phyloP scores from a whole-genome alignment of 2,113 vertebrate species.

The crab-eating macaque (Macaca fascicularis) region DNA sequence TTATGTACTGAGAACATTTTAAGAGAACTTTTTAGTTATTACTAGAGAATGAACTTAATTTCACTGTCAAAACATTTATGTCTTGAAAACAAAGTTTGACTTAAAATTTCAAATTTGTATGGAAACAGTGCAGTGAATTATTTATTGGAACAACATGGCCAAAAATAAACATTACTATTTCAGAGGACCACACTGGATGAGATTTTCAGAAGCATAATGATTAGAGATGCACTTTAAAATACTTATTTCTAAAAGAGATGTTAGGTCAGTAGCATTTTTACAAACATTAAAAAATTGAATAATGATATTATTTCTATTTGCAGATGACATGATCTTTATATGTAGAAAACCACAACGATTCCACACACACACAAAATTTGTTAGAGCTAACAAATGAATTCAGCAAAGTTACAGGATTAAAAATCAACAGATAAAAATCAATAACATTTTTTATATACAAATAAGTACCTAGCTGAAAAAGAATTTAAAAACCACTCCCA shows the following conservation, averaged over 20 bases:
- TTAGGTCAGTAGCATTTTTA: background rate
- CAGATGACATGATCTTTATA: background rate
- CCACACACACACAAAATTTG: background rate
- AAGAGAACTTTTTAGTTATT: background rate
- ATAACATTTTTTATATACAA: background rate
- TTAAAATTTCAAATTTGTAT: slow-evolving; percentile 41
- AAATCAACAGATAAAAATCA: background rate
- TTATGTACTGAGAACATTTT: background rate
- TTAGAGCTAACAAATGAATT: background rate
- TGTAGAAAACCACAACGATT: background rate
- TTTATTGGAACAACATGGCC: background rate
- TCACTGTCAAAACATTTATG: background rate
- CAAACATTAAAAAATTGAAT: background rate
- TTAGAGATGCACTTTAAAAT: background rate
- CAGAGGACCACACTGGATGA: background rate
- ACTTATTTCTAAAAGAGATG: background rate
- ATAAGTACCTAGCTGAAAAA: background rate
- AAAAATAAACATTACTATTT: background rate
- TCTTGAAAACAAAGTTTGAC: background rate
- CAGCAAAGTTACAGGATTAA: background rate
- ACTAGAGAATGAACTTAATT: background rate
- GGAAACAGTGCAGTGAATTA: background rate
- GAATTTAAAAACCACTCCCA: background rate
- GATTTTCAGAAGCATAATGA: background rate
- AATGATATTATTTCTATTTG: background rate